A percentile compares a stretch with the other conserved stretches of the same genome.
Evolutionary conservation across 2,797 vertebrate genomes (phyloP).

Genomic region (Anguilla obscura): DNA sequence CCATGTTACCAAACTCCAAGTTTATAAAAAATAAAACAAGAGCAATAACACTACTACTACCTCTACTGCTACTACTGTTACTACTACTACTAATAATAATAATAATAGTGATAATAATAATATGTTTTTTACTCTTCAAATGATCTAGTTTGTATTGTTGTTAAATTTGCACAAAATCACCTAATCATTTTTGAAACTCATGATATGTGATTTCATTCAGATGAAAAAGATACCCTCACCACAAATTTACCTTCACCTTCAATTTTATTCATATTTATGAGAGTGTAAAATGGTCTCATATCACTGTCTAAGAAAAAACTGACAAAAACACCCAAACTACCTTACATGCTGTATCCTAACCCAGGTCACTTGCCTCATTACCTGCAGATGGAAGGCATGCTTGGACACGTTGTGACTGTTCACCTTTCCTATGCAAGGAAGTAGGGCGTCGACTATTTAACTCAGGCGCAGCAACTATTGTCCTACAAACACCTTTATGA

Average conservation of each 20-base stretch:
- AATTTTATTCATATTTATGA: background rate
- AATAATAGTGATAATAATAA: no score
- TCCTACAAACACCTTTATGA: background rate
- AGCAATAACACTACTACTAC: no score
- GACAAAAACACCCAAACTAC: background rate
- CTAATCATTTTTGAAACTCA: background rate
- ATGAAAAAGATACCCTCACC: background rate
- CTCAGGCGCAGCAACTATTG: background rate
- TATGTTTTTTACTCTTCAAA: background rate
- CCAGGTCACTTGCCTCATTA: background rate
- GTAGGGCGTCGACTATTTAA: background rate
- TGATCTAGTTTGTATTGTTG: background rate
- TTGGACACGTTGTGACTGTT: background rate
- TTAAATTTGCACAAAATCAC: background rate
- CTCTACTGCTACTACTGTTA: no score
- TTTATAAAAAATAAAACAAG: no score
- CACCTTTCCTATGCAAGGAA: background rate
- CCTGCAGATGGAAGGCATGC: background rate
- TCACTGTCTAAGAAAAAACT: background rate
- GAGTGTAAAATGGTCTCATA: background rate
- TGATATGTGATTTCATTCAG: no score
- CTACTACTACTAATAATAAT: background rate
- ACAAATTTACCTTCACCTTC: background rate
- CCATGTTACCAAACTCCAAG: no score
- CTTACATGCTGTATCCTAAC: background rate